These are phyloP conservation scores for Alexandromys fortis DNA, from an alignment of 2,113 vertebrate species.

Conservation along the genomic window DNA sequence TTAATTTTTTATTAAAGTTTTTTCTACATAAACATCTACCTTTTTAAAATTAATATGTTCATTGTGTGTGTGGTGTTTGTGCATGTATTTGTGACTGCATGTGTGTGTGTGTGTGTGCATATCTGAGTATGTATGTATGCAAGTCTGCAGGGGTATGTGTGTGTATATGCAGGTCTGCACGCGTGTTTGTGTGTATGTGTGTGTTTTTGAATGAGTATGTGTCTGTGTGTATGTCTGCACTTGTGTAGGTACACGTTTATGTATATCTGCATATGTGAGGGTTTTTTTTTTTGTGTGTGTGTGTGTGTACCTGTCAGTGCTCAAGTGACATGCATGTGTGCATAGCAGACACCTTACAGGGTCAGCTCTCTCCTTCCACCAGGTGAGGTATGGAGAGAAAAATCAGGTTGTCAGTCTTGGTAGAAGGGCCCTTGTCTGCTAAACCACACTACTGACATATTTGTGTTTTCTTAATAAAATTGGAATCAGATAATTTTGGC, in stretches of 20 bases:
- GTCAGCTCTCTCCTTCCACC: not conserved
- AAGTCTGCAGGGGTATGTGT: not conserved
- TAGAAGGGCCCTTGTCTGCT: not conserved
- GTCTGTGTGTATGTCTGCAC: not conserved
- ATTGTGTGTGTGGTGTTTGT: not conserved
- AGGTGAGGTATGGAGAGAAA: not conserved
- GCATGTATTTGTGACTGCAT: accelerated
- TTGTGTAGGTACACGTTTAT: not conserved
- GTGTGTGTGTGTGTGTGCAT: not conserved
- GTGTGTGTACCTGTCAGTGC: not conserved
- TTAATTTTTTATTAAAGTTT: not conserved
- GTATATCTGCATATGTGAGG: not conserved
- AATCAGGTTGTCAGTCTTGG: not conserved
- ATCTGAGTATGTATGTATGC: not conserved
- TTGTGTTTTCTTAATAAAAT: constrained; percentile 9
- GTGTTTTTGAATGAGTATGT: not conserved
- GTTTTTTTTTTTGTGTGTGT: not conserved
- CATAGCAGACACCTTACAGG: not conserved
- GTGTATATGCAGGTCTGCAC: accelerated
- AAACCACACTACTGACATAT: no score
- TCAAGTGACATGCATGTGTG: not conserved
- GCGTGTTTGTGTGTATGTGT: not conserved
- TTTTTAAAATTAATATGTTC: not conserved
- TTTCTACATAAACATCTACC: not conserved
- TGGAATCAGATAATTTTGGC: not conserved